Conservation (phyloP, 2,113 vertebrate genomes). For the Ramphastos sulfuratus region DNA sequence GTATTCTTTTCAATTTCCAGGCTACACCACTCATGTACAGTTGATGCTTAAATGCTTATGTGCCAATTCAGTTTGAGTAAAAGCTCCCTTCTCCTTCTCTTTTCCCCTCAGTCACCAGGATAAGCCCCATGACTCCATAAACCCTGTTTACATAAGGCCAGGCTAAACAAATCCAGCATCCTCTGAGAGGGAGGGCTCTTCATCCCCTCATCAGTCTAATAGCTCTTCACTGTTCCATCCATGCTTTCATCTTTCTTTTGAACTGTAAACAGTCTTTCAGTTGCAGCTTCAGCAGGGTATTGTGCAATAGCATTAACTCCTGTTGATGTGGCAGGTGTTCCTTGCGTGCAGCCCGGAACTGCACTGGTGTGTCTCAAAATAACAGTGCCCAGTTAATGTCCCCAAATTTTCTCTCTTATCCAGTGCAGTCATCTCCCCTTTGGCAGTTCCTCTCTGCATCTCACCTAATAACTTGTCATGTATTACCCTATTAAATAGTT, state of each 20-base stretch:
- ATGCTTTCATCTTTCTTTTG: neutral
- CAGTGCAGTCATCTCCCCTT: neutral
- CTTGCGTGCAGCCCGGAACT: neutral
- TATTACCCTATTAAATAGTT: neutral
- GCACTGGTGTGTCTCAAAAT: neutral
- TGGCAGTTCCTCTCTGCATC: neutral
- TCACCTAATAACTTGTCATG: neutral
- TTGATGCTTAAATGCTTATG: neutral
- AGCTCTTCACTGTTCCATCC: neutral
- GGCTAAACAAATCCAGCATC: neutral
- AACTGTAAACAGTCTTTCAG: neutral
- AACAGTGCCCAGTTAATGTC: neutral
- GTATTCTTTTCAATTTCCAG: neutral
- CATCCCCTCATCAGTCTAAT: neutral
- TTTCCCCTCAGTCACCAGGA: neutral
- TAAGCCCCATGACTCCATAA: neutral
- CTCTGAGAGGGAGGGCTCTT: neutral
- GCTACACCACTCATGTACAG: neutral
- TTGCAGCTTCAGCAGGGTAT: neutral
- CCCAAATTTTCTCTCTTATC: neutral
- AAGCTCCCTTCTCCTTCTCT: neutral
- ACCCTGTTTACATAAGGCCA: neutral
- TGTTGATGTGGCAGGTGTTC: neutral
- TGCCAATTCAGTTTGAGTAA: neutral
- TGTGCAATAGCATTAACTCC: neutral